Evolutionary conservation across 2,113 vertebrate species (phyloP), one percentile per base, ranked within the genome.

Genomic region (Paramormyrops kingsleyae): DNA sequence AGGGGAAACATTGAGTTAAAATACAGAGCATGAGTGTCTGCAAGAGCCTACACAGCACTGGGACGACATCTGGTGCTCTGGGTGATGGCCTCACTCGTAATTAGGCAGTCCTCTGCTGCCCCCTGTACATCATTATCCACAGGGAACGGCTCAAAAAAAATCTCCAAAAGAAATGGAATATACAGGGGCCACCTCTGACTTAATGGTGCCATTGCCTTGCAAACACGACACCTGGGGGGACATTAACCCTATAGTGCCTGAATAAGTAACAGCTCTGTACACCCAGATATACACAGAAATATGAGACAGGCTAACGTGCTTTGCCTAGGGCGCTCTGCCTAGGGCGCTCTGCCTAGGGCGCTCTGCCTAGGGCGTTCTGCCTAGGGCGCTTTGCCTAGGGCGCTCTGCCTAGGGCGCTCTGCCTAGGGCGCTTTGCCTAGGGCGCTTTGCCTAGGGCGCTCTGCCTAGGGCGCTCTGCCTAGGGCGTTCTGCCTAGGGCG

Each of bases 241-340:
- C 89, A 99, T 99, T 87, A 98, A 94, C n/a, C 95, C 97, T 98
- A 98, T 97, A 31, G 96, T 97, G 9, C 97, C 97, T 0, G 98
- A 97, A 6, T 98, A 96, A 0, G 98, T 99, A 66, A 97, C 93
- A 0, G 97, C 98, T 92, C 97, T 94, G 94, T 96, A 97, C 1
- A 99, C 49, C 0, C 95, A 95, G 44, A 97, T 27, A 0, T 99
- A 92, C 5, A 35, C 1, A 35, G 92, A 53, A 92, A 83, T 35
- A 53, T 74, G 92, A 92, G 90, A 92, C 87, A 92, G 42, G 56
- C 35, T 87, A 83, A 88, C 17, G 44, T 0, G 35, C 9, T 89
- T 52, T 89, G 74, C 70, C 83, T 62, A 53, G 4, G 52, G 17
- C 15, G 19, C 15, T 88, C 74, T 90, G 77, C 84, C 83, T 62